Evolutionary conservation across 2,888 invertebrate genomes (phyloP).

Genomic region (Luffia ferchaultella): DNA sequence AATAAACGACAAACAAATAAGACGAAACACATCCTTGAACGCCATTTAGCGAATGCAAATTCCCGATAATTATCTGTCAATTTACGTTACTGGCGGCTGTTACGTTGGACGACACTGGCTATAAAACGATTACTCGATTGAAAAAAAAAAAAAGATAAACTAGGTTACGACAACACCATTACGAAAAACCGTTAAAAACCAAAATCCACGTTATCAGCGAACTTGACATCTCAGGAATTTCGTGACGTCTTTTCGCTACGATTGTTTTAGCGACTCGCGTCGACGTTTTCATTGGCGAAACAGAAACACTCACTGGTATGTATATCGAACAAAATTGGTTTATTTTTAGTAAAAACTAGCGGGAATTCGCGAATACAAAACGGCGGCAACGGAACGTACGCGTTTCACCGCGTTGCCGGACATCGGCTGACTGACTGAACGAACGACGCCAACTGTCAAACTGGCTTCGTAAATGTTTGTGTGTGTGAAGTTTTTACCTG

Average conservation of each 20-base stretch:
- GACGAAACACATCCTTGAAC: slow-evolving; percentile 14
- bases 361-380: slow-evolving; percentile 37
- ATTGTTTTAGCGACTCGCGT: background rate
- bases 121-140: too few relatives aligned
- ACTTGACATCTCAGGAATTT: slow-evolving; percentile 7
- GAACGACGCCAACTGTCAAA: slow-evolving; percentile 49
- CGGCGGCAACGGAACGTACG: slow-evolving; percentile 34
- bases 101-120: background rate
- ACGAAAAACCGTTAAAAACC: slow-evolving; percentile 31
- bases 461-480: slow-evolving; percentile 30
- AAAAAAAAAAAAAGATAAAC: too few relatives aligned
- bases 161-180: too few relatives aligned
- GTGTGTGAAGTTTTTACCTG: slow-evolving; percentile 7
- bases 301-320: background rate
- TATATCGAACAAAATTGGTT: slow-evolving; percentile 37
- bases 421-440: slow-evolving; percentile 56
- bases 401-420: slow-evolving; percentile 46
- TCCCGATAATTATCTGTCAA: slow-evolving; percentile 46
- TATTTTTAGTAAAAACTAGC: slow-evolving; percentile 44
- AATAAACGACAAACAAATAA: too few relatives aligned
- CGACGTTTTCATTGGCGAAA: background rate
- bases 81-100: slow-evolving; percentile 38
- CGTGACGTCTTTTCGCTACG: background rate
- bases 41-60: slow-evolving; percentile 25
- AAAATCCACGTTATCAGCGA: slow-evolving; percentile 26